Percentiles rank a stretch among this genome's conserved stretches.
Evolutionary conservation across 2,113 vertebrate species (phyloP).

Genomic region (Alectura lathami): DNA sequence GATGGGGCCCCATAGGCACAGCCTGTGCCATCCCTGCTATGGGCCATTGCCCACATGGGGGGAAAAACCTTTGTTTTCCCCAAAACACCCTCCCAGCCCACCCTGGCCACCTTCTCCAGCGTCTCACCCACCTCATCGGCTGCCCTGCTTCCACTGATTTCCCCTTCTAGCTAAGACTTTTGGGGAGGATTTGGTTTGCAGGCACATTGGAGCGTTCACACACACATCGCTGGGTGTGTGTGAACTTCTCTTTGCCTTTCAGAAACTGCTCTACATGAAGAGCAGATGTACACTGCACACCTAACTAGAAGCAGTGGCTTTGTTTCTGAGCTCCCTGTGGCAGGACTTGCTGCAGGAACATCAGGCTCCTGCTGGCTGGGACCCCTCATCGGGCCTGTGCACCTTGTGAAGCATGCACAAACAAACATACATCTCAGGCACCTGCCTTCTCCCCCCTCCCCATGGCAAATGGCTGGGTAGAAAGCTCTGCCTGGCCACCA

Average conservation of each 20-base stretch:
- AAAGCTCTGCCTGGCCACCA: background rate
- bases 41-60: background rate
- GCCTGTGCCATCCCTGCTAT: background rate
- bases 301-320: slow-evolving; percentile 12
- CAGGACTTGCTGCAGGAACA: background rate
- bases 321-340: background rate
- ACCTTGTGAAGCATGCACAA: background rate
- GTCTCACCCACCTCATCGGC: background rate
- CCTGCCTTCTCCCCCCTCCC: background rate
- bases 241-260: slow-evolving; percentile 40
- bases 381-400: background rate
- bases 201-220: background rate
- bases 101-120: background rate
- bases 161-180: background rate
- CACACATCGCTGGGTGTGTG: background rate
- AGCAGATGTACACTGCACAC: background rate
- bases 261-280: background rate
- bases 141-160: background rate
- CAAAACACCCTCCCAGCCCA: background rate
- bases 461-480: background rate
- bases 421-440: background rate
- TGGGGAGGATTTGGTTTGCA: background rate
- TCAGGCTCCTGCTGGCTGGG: background rate
- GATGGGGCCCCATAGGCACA: background rate
- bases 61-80: background rate